phyloP scores from a whole-genome alignment of 2,888 invertebrate species.

The Drosophila percnosoma region DNA sequence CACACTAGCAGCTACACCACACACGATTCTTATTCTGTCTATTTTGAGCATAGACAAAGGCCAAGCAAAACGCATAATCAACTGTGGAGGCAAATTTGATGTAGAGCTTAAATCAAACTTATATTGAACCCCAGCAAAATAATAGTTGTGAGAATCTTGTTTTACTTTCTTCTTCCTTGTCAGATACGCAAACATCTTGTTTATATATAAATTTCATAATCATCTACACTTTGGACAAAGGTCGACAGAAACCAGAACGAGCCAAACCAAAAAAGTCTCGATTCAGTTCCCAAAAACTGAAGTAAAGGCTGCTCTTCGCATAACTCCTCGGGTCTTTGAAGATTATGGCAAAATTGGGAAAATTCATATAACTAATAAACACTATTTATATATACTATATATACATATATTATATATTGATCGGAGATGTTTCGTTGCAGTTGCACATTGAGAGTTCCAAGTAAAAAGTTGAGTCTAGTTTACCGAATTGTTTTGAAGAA shows the following conservation, averaged over 20 bases:
- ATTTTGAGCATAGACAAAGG: background rate
- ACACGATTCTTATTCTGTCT: background rate
- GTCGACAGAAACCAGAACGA: background rate
- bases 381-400: too few species aligned
- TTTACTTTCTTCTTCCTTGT: background rate
- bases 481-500: constrained; percentile 15
- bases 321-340: background rate
- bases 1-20: background rate
- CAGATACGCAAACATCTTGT: background rate
- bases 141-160: background rate
- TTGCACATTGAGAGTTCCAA: constrained; percentile 45
- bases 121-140: background rate
- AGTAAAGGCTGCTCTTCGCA: background rate
- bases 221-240: background rate
- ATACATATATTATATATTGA: constrained; percentile 21
- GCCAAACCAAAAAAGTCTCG: background rate
- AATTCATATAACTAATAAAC: fast-evolving
- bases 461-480: constrained; percentile 9
- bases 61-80: background rate
- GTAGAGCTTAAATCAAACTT: background rate
- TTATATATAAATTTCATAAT: background rate
- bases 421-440: constrained; percentile 42
- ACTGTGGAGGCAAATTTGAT: background rate
- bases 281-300: background rate
- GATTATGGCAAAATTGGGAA: background rate